Evolutionary conservation across 2,113 vertebrate genomes (phyloP).

Genomic region (Passer montanus): DNA sequence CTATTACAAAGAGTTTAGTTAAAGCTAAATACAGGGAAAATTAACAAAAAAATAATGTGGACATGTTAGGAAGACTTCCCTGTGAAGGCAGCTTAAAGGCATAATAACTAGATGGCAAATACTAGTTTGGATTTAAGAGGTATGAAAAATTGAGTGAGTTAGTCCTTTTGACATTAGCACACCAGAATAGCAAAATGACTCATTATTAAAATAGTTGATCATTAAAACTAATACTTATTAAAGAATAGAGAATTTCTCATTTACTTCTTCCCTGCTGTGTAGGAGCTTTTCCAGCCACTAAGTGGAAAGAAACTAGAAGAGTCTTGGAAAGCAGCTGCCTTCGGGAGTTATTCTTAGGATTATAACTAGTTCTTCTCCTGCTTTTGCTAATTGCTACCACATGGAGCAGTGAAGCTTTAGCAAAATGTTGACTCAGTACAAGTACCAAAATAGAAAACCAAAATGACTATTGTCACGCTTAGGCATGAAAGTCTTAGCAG

Average conservation of each 20-base stretch:
- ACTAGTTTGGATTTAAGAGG: background rate
- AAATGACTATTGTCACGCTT: background rate
- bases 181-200: constrained; percentile 2
- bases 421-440: background rate
- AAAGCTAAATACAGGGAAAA: background rate
- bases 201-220: background rate
- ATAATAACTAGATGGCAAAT: background rate
- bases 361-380: background rate
- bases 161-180: background rate
- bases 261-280: background rate
- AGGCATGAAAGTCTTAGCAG: background rate
- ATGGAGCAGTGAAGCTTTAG: background rate
- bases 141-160: background rate
- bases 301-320: background rate
- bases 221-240: background rate
- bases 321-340: background rate
- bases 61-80: background rate
- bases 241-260: background rate
- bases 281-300: background rate
- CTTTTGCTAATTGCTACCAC: background rate
- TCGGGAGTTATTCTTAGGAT: background rate
- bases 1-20: background rate
- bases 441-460: background rate
- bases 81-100: background rate
- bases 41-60: background rate